Percentiles rank a stretch among this genome's conserved stretches.
These are phyloP conservation scores for Dioctria linearis DNA, from an alignment of 2,888 invertebrate species.

Conservation along the genomic window DNA sequence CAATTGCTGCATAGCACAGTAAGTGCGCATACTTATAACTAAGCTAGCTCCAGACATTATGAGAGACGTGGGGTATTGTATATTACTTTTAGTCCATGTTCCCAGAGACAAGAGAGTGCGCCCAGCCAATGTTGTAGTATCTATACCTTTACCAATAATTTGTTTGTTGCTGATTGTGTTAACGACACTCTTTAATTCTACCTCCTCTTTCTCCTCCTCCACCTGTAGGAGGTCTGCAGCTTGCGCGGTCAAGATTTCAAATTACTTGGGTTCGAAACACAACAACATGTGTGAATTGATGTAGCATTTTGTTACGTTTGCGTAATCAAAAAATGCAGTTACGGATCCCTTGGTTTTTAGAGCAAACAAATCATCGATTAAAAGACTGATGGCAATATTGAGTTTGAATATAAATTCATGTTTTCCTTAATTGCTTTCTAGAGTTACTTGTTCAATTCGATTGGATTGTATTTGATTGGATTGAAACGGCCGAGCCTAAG, in stretches of 20 bases:
- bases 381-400: background rate
- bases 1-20: background rate
- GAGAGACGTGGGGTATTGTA: too few relatives aligned
- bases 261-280: background rate
- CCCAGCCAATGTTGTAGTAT: background rate
- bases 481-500: too few relatives aligned
- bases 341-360: background rate
- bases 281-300: background rate
- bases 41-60: background rate
- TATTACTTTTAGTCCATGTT: too few relatives aligned
- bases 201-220: background rate
- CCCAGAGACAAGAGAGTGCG: background rate
- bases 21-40: background rate
- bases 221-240: too few relatives aligned
- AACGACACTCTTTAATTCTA: background rate
- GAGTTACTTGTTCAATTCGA: background rate
- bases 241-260: background rate
- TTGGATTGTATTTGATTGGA: too few relatives aligned
- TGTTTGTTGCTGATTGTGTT: background rate
- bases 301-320: background rate
- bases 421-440: conserved; percentile 1
- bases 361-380: background rate
- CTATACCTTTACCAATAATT: background rate
- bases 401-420: conserved; percentile 1
- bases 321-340: background rate